Evolutionary conservation across 1,140 invertebrate species (phyloP).

Genomic region (Drosophila virilis): DNA sequence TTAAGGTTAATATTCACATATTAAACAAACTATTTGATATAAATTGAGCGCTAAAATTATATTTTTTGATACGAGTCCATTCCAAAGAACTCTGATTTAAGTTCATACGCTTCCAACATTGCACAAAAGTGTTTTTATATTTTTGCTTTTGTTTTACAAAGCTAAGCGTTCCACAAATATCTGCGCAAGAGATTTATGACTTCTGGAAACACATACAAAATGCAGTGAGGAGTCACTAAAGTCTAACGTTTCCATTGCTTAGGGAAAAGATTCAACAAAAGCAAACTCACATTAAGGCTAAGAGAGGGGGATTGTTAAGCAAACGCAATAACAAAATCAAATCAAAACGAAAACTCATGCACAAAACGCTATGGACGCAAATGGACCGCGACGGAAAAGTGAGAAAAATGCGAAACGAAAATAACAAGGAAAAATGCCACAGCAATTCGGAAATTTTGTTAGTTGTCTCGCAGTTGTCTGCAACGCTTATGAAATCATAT

Average conservation of each 20-base stretch:
- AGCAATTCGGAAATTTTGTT: slow-evolving; percentile 18
- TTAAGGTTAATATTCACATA: too few relatives aligned
- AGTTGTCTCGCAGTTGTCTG: neutral
- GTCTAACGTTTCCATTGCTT: slow-evolving; percentile 16
- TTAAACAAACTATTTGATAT: too few relatives aligned
- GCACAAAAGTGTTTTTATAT: neutral
- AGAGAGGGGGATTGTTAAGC: neutral
- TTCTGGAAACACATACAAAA: neutral
- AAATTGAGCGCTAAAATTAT: too few relatives aligned
- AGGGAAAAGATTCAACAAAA: too few relatives aligned
- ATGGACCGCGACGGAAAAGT: slow-evolving; percentile 24
- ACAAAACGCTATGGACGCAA: slow-evolving; percentile 2
- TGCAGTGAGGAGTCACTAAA: slow-evolving; percentile 14
- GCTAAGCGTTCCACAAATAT: neutral
- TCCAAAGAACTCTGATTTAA: neutral
- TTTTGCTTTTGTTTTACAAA: slow-evolving; percentile 1
- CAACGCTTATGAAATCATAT: slow-evolving; percentile 22
- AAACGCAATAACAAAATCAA: neutral
- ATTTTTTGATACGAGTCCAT: too few relatives aligned
- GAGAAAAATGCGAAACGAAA: slow-evolving; percentile 14
- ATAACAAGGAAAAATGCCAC: slow-evolving; percentile 20
- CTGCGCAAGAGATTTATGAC: slow-evolving; percentile 15
- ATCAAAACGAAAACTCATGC: slow-evolving; percentile 10
- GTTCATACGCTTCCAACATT: neutral
- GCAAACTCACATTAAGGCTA: neutral